These are phyloP conservation scores for Leistus spinibarbis DNA, from an alignment of 2,888 invertebrate genomes.

Conservation along the genomic window DNA sequence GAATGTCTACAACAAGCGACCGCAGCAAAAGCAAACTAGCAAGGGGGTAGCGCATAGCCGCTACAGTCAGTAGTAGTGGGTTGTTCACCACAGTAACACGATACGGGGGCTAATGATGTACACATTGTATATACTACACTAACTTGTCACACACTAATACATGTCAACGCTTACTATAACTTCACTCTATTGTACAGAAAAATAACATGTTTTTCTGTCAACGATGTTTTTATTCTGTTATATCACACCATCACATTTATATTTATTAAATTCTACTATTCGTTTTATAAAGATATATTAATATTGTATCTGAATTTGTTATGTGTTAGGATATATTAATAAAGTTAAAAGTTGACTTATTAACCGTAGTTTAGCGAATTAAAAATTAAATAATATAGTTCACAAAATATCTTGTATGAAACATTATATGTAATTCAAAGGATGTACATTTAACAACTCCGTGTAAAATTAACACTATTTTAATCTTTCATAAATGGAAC, in stretches of 20 bases:
- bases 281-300: background rate
- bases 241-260: background rate
- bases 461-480: too few species aligned
- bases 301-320: too few species aligned
- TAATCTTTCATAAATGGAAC: too few species aligned
- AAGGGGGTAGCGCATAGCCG: background rate
- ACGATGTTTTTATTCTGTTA: background rate
- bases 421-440: too few species aligned
- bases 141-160: background rate
- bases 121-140: constrained; percentile 2
- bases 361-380: too few species aligned
- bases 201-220: background rate
- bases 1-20: background rate
- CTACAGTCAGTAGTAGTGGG: background rate
- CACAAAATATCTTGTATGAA: too few species aligned
- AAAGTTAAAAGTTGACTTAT: too few species aligned
- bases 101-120: constrained; percentile 3
- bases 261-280: background rate
- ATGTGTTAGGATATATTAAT: too few species aligned
- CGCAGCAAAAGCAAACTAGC: background rate
- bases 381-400: too few species aligned
- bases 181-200: background rate
- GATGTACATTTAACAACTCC: too few species aligned
- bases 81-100: background rate
- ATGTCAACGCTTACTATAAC: background rate